Evolutionary conservation across 2,113 vertebrate species (phyloP).

Genomic region (Falco punctatus): DNA sequence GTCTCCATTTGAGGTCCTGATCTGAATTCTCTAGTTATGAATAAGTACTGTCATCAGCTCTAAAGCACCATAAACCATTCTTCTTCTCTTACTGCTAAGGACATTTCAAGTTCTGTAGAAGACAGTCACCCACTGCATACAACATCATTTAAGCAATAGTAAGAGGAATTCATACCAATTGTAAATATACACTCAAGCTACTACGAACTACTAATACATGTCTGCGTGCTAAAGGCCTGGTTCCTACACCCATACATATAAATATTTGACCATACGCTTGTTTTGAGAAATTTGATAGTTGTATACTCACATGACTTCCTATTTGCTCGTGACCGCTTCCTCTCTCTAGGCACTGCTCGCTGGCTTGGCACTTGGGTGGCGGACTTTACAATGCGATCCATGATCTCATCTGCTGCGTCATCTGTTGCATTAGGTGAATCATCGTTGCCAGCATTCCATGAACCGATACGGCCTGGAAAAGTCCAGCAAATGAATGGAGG

Average conservation of each 20-base stretch:
- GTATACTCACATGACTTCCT: conserved; percentile 90
- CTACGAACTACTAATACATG: neutral
- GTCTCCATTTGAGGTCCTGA: neutral
- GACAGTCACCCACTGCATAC: neutral
- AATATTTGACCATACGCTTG: neutral
- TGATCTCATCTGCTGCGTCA: conserved; percentile 95
- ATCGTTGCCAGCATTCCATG: conserved; percentile 82
- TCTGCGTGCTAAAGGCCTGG: neutral
- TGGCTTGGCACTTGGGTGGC: conserved; percentile 95
- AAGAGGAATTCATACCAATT: neutral
- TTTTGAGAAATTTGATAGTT: neutral
- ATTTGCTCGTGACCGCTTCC: conserved; percentile 91
- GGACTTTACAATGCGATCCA: conserved; percentile 96
- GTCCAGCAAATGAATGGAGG: neutral
- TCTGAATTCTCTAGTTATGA: neutral
- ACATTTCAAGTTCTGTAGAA: neutral
- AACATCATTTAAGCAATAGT: neutral
- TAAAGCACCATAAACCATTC: neutral
- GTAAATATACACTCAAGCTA: neutral
- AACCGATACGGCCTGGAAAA: conserved; percentile 81
- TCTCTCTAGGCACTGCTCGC: conserved; percentile 88
- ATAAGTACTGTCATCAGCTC: neutral
- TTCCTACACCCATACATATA: neutral
- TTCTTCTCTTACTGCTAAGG: neutral
- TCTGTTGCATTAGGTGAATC: conserved; percentile 86